These are phyloP conservation scores for Drosophila acutilabella DNA, from an alignment of 2,888 invertebrate species.

Conservation along the genomic window DNA sequence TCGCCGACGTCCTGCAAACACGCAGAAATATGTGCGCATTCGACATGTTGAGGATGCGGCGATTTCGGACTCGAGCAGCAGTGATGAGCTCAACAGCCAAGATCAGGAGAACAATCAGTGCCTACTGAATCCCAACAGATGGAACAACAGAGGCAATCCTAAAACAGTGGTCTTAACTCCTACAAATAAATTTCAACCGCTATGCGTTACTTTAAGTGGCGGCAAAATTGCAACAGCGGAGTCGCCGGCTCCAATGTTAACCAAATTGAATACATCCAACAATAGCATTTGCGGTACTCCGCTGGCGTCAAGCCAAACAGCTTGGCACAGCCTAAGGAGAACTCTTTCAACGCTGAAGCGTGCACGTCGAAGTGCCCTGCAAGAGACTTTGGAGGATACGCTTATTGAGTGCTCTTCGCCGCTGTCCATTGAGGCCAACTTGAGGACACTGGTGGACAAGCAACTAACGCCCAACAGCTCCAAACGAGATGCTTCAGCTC, in stretches of 20 bases:
- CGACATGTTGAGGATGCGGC: not conserved
- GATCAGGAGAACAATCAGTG: slow-evolving; percentile 21
- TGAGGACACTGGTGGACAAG: slow-evolving; percentile 12
- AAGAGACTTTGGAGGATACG: slow-evolving; percentile 2
- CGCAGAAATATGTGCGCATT: slow-evolving; percentile 14
- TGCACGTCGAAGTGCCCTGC: slow-evolving; percentile 9
- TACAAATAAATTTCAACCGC: slow-evolving; percentile 31
- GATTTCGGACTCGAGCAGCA: slow-evolving; percentile 46
- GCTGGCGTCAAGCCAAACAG: not conserved
- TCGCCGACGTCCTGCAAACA: not conserved
- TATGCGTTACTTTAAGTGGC: slow-evolving; percentile 20
- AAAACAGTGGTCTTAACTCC: slow-evolving; percentile 13
- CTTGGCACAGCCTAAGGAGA: slow-evolving; percentile 17
- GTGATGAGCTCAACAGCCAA: slow-evolving; percentile 22
- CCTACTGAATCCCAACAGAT: not conserved
- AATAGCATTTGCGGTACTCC: not conserved
- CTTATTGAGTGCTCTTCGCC: slow-evolving; percentile 15
- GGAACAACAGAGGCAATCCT: not conserved
- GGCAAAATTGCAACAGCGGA: slow-evolving; percentile 1
- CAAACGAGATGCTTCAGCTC: not conserved
- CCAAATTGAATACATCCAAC: not conserved
- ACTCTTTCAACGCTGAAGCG: slow-evolving; percentile 9
- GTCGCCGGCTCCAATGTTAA: not conserved
- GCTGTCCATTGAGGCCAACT: slow-evolving; percentile 22
- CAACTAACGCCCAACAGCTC: not conserved